Conservation (phyloP, 37 sponge, comb jelly and placozoan species). For the Oscarella lobularis region DNA sequence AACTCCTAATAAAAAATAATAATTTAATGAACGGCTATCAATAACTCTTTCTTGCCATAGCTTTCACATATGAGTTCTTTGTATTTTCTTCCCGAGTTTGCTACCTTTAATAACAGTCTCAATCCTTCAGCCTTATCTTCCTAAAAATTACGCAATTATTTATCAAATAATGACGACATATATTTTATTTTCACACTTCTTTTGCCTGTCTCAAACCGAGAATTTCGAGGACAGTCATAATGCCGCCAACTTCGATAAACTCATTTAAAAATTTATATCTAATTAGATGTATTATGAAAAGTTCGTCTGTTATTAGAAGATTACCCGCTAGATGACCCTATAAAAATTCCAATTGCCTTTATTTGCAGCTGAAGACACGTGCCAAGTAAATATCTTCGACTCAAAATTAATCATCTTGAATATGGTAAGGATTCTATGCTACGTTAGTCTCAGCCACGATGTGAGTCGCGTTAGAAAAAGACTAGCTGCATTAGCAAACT, state of each 20-base stretch:
- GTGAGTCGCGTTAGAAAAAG: slow-evolving; percentile 90
- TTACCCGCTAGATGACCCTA: neutral
- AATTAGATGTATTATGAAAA: neutral
- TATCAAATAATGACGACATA: slow-evolving; percentile 8
- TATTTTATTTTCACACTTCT: too few species aligned
- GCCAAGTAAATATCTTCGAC: slow-evolving; percentile 44
- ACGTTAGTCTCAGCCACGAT: slow-evolving; percentile 91
- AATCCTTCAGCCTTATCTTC: slow-evolving; percentile 53
- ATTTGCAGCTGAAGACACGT: slow-evolving; percentile 58
- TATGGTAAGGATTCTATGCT: neutral
- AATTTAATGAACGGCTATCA: neutral
- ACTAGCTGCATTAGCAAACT: slow-evolving; percentile 86
- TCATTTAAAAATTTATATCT: slow-evolving; percentile 76
- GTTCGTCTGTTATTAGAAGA: neutral
- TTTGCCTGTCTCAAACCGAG: slow-evolving; percentile 47
- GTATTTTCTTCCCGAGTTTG: slow-evolving; percentile 78
- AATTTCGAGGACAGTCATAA: slow-evolving; percentile 89
- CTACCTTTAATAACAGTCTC: slow-evolving; percentile 43
- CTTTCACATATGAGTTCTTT: slow-evolving; percentile 97
- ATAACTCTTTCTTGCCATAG: slow-evolving; percentile 36
- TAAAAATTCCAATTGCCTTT: slow-evolving; percentile 1
- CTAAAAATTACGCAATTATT: too few species aligned
- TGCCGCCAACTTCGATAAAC: slow-evolving; percentile 94
- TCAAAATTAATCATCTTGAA: neutral
- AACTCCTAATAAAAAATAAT: slow-evolving; percentile 24